These are phyloP conservation scores for Mirounga angustirostris DNA, from an alignment of 2,113 vertebrate genomes.

Conservation along the genomic window DNA sequence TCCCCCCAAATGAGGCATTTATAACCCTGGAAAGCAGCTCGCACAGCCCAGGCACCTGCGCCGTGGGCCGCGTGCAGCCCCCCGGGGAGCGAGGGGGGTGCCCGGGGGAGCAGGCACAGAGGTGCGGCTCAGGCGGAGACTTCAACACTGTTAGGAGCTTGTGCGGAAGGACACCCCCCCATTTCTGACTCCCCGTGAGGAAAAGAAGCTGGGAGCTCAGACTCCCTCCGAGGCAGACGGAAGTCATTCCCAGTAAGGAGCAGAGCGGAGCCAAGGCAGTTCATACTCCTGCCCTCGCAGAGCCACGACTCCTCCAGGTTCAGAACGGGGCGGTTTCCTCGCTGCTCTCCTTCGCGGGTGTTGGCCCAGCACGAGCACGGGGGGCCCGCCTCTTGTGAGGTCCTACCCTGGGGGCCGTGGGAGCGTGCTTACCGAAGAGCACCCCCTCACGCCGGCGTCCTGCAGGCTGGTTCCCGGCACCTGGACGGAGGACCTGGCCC, in stretches of 20 bases:
- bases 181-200: too few species aligned
- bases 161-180: background rate
- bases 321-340: fast-evolving
- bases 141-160: fast-evolving
- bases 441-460: fast-evolving
- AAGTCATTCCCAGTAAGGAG: background rate
- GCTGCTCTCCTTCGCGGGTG: fast-evolving
- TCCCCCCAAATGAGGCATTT: background rate
- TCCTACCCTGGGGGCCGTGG: background rate
- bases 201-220: too few species aligned
- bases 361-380: fast-evolving
- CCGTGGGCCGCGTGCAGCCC: background rate
- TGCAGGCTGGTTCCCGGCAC: fast-evolving
- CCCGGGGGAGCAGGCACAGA: fast-evolving
- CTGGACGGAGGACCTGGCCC: fast-evolving
- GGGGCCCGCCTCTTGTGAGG: background rate
- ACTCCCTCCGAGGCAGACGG: background rate
- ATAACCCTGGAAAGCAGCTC: too few species aligned
- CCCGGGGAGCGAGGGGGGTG: too few species aligned
- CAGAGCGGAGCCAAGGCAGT: fast-evolving
- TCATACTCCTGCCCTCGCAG: background rate
- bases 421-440: background rate
- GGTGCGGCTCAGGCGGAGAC: fast-evolving
- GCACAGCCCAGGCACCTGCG: fast-evolving
- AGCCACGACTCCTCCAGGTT: background rate